Evolutionary conservation across 2,797 vertebrate genomes (phyloP), one percentile per base, ranked within the genome.

Genomic region (Parambassis ranga): DNA sequence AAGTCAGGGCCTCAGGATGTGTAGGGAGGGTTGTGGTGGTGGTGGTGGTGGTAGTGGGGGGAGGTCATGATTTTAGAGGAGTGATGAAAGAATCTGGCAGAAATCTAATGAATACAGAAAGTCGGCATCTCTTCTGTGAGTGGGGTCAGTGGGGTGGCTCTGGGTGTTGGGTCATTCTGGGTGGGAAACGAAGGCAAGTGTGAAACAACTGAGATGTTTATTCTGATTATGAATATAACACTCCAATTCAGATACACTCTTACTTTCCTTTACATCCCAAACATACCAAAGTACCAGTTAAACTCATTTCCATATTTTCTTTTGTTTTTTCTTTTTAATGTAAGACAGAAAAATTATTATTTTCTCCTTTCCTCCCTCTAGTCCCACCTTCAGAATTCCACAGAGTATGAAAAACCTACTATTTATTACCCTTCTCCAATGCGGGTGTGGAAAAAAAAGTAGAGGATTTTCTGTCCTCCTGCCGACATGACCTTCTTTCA

Each of bases 401-500:
- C 2, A n/a, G 11, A 50, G 47, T 18, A 27, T 35, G 33, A 44
- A 65, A n/a, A 58, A 35, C 28, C 36, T 10, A 3, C 30, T 30
- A 37, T 64, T 49, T 52, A 23, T 63, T 28, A 22, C n/a, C 7
- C 37, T 23, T 49, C 28, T 56, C 36, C 11, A 6, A 23, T 18
- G 48, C 51, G 47, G 23, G n/a, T n/a, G n/a, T n/a, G n/a, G n/a
- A n/a, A n/a, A n/a, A 56, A 48, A 53, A 19, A 60, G 26, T 16
- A 51, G n/a, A 50, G 47, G 33, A 48, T 59, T 69, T 68, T 62
- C 60, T 52, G 11, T 65, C 41, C 27, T 71, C 47, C 42, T 3
- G 8, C 38, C 10, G 5, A 48, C 50, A 20, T 49, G 58, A 63
- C 70, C 73, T 60, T 58, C 49, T 55, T 53, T 62, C 15, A 2